Evolutionary conservation across 2,888 invertebrate species (phyloP).

Genomic region (Xiphydria camelus): DNA sequence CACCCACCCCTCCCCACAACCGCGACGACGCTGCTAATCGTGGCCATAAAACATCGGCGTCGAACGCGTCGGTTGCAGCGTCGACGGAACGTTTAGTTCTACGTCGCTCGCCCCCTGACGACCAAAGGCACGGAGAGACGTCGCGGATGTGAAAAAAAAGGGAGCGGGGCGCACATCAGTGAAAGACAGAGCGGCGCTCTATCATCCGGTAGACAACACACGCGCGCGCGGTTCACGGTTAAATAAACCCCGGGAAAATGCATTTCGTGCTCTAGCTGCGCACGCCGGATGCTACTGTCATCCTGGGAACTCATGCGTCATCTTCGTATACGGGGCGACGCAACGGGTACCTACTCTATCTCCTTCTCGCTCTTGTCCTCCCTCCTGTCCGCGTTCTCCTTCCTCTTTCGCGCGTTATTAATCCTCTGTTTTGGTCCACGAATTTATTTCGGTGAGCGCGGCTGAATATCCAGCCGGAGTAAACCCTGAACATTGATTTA

Average conservation of each 20-base stretch:
- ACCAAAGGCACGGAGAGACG: not conserved
- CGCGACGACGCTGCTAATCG: slow-evolving; percentile 10
- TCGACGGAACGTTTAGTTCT: slow-evolving; percentile 3
- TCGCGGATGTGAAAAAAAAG: not conserved
- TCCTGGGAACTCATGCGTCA: slow-evolving; percentile 41
- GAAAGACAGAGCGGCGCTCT: slow-evolving; percentile 1
- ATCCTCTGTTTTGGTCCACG: slow-evolving; percentile 30
- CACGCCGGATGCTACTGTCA: slow-evolving; percentile 46
- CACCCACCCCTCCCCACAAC: slow-evolving; percentile 7
- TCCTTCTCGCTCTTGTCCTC: slow-evolving; percentile 9
- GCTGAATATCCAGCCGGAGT: slow-evolving; percentile 13
- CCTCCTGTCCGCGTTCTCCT: slow-evolving; percentile 9
- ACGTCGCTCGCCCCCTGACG: no score
- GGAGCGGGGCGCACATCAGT: not conserved
- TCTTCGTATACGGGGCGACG: slow-evolving; percentile 25
- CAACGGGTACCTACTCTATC: slow-evolving; percentile 8
- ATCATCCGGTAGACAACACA: slow-evolving; percentile 1
- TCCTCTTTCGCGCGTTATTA: slow-evolving; percentile 28
- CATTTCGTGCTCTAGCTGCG: slow-evolving; percentile 7
- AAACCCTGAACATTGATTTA: slow-evolving; percentile 23
- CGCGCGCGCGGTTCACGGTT: not conserved
- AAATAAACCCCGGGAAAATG: slow-evolving; percentile 1
- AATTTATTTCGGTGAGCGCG: slow-evolving; percentile 33
- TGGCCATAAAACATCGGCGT: not conserved
- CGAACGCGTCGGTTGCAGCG: not conserved